Conservation (phyloP, 2,797 vertebrate genomes). For the Hemitrygon akajei region DNA sequence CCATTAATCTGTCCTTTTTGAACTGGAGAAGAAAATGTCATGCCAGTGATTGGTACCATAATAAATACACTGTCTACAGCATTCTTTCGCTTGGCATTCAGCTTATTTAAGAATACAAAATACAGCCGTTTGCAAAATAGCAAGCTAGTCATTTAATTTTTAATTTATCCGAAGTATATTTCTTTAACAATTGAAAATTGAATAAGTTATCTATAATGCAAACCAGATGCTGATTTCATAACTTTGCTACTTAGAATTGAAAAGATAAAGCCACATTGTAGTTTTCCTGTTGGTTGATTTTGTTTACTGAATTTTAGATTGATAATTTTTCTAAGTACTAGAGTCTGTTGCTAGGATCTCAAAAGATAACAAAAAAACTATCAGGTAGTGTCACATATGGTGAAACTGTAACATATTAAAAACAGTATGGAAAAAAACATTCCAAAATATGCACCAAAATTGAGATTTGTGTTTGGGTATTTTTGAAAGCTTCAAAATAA, state of each 20-base stretch:
- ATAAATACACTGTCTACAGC: background rate
- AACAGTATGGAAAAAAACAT: background rate
- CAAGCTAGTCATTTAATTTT: background rate
- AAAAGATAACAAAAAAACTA: background rate
- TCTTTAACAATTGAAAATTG: background rate
- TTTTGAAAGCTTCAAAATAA: too few species aligned
- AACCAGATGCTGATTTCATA: background rate
- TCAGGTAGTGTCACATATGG: background rate
- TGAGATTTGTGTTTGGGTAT: background rate
- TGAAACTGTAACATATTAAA: too few species aligned
- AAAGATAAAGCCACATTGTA: constrained; percentile 25
- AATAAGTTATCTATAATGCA: background rate
- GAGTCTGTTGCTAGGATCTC: constrained; percentile 24
- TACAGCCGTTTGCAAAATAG: background rate
- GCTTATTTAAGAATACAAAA: background rate
- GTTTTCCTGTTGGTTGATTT: background rate
- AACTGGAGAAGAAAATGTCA: background rate
- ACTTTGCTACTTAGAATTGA: background rate
- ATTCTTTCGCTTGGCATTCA: background rate
- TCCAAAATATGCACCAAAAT: background rate
- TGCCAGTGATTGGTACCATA: background rate
- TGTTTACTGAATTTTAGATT: background rate
- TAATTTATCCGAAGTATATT: background rate
- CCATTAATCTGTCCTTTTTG: background rate
- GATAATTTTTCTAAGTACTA: background rate